Conservation (phyloP, 2,797 vertebrate genomes). For the Atherinosoma microstoma region DNA sequence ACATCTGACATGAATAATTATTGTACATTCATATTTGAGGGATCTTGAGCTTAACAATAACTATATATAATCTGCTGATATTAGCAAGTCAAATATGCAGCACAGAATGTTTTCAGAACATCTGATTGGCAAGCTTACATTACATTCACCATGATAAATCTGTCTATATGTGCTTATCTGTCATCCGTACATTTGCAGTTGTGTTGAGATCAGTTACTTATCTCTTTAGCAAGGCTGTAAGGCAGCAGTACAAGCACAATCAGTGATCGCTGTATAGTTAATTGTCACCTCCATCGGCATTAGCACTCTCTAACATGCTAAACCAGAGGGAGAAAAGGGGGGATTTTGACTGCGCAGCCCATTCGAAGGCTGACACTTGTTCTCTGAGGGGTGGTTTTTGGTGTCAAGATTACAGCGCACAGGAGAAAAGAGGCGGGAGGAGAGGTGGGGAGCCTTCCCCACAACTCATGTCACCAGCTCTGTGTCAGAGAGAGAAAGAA, state of each 20-base stretch:
- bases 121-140: slow-evolving; percentile 51
- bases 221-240: slow-evolving; percentile 61
- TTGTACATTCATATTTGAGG: neutral
- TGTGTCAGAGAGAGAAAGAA: slow-evolving; percentile 37
- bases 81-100: slow-evolving; percentile 65
- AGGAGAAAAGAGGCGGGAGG: slow-evolving; percentile 59
- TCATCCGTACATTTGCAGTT: slow-evolving; percentile 48
- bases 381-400: slow-evolving; percentile 69
- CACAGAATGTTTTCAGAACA: slow-evolving; percentile 46
- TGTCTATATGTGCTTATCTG: slow-evolving; percentile 61
- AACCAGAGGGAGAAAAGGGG: slow-evolving; percentile 55
- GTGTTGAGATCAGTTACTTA: slow-evolving; percentile 62
- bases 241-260: slow-evolving; percentile 55
- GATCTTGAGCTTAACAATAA: slow-evolving; percentile 27
- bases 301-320: slow-evolving; percentile 67
- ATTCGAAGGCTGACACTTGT: slow-evolving; percentile 72
- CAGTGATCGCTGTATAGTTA: slow-evolving; percentile 71
- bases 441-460: slow-evolving; percentile 59
- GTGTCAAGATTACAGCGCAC: slow-evolving; percentile 68
- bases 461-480: slow-evolving; percentile 58
- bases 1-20: slow-evolving; percentile 14
- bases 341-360: slow-evolving; percentile 53
- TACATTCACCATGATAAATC: slow-evolving; percentile 43
- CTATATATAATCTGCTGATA: slow-evolving; percentile 51
- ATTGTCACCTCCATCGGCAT: slow-evolving; percentile 77